Evolutionary conservation across 2,113 vertebrate genomes (phyloP).

Genomic region (Malaclemys terrapin): DNA sequence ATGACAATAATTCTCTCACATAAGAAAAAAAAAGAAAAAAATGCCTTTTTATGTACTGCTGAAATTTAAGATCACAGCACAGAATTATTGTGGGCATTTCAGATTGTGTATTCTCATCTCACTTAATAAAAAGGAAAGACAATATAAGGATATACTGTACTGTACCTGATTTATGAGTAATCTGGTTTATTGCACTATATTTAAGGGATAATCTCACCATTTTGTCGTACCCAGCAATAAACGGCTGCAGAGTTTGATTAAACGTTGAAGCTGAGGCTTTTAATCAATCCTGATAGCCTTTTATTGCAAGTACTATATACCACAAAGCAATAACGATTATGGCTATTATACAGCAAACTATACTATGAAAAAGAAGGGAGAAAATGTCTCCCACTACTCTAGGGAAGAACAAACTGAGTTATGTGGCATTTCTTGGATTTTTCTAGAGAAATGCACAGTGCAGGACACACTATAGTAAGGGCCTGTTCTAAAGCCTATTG

Average conservation of each 20-base stretch:
- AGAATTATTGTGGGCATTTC: background rate
- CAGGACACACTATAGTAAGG: background rate
- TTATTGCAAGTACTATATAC: conserved; percentile 13
- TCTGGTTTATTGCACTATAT: background rate
- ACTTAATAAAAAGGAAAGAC: background rate
- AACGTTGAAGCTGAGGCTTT: conserved; percentile 41
- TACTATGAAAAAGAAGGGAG: background rate
- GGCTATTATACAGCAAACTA: background rate
- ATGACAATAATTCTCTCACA: background rate
- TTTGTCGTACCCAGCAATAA: background rate
- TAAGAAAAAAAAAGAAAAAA: background rate
- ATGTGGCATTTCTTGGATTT: background rate
- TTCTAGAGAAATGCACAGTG: background rate
- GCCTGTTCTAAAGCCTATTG: background rate
- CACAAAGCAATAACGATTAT: conserved; percentile 45
- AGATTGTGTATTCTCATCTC: background rate
- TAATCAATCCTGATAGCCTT: conserved; percentile 48
- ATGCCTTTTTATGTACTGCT: background rate
- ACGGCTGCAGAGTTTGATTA: conserved; percentile 48
- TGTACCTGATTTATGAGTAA: background rate
- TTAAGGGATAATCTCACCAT: conserved; percentile 32
- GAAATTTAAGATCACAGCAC: background rate
- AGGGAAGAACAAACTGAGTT: background rate
- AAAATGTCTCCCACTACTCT: background rate
- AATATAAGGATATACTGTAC: background rate